These are phyloP conservation scores for Sphenopsis melanotis DNA, from an alignment of 2,797 vertebrate species.

Conservation along the genomic window DNA sequence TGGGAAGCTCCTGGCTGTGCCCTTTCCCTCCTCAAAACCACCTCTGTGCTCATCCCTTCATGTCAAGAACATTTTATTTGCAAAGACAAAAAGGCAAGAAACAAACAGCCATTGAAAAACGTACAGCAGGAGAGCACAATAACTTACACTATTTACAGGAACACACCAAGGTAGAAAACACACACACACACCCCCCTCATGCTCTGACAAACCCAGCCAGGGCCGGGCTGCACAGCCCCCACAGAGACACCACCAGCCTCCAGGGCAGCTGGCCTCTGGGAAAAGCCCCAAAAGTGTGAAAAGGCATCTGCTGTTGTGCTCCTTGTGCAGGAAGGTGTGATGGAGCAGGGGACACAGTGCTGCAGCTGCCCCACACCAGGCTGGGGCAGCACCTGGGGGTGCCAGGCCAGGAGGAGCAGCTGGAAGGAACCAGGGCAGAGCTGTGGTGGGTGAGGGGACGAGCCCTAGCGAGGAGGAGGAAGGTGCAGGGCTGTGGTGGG, in stretches of 20 bases:
- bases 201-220: background rate
- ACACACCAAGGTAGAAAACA: conserved; percentile 55
- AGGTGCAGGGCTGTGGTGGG: too few species aligned
- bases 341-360: background rate
- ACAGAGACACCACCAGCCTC: background rate
- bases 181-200: conserved; percentile 17
- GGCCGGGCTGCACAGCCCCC: background rate
- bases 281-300: background rate
- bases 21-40: background rate
- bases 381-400: background rate
- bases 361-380: background rate
- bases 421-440: background rate
- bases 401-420: background rate
- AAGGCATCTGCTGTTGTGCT: conserved; percentile 42
- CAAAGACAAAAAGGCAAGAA: background rate
- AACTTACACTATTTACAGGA: conserved; percentile 73
- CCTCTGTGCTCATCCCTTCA: background rate
- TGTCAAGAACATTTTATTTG: background rate
- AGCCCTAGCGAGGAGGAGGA: background rate
- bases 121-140: conserved; percentile 61
- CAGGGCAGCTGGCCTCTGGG: background rate
- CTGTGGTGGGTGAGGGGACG: background rate
- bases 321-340: background rate
- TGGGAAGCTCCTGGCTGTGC: background rate
- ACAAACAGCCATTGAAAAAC: conserved; percentile 1